Evolutionary conservation across 2,797 vertebrate species (phyloP).

Genomic region (Chloroceryle inda): DNA sequence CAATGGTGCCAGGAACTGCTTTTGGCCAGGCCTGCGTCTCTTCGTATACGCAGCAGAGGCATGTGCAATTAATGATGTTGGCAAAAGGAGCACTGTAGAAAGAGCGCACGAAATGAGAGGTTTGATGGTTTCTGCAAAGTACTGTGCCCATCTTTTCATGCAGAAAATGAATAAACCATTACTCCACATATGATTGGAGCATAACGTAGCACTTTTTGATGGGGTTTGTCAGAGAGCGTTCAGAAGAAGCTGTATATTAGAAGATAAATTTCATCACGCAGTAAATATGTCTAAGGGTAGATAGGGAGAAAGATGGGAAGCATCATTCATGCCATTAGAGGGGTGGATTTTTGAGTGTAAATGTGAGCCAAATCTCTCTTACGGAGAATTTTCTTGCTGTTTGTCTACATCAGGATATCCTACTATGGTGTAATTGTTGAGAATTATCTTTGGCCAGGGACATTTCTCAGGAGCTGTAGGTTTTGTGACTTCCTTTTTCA

Average conservation of each 20-base stretch:
- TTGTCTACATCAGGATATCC: background rate
- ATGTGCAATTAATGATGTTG: slow-evolving; percentile 76
- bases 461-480: background rate
- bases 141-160: slow-evolving; percentile 72
- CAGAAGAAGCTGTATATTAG: slow-evolving; percentile 41
- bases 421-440: background rate
- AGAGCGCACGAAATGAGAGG: slow-evolving; percentile 53
- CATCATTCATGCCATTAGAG: background rate
- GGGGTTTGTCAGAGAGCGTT: slow-evolving; percentile 62
- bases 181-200: slow-evolving; percentile 62
- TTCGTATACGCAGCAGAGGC: slow-evolving; percentile 58
- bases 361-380: background rate
- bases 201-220: slow-evolving; percentile 59
- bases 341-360: background rate
- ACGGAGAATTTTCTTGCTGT: background rate
- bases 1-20: slow-evolving; percentile 63
- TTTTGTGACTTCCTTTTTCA: background rate
- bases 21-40: slow-evolving; percentile 68
- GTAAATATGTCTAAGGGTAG: slow-evolving; percentile 23
- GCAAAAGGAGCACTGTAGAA: slow-evolving; percentile 65
- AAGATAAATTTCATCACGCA: slow-evolving; percentile 43
- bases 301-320: slow-evolving; percentile 25
- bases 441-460: background rate
- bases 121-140: slow-evolving; percentile 72
- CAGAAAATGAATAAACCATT: slow-evolving; percentile 74